A percentile compares a stretch with the other conserved stretches of the same genome.
Evolutionary conservation across 2,113 vertebrate genomes (phyloP).

Genomic region (Puntigrus tetrazona): DNA sequence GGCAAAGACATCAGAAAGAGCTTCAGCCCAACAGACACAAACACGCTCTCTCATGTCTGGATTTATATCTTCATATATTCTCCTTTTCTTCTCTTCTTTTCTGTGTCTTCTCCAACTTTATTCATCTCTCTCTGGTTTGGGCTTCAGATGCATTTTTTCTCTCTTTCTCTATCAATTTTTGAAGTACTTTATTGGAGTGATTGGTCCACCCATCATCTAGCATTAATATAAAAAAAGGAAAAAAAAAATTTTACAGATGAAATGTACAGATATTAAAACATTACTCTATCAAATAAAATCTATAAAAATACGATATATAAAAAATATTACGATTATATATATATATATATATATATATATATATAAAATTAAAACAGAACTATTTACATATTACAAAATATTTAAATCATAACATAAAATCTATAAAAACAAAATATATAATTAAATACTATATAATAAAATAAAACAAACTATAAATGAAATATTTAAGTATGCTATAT

Average conservation of each 20-base stretch:
- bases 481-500: too few relatives aligned
- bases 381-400: too few relatives aligned
- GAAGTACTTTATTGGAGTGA: not conserved
- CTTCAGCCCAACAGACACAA: not conserved
- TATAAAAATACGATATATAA: too few relatives aligned
- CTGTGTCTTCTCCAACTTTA: slow-evolving; percentile 4
- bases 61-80: slow-evolving; percentile 46
- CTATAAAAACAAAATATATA: too few relatives aligned
- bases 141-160: slow-evolving; percentile 2
- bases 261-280: too few relatives aligned
- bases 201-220: not conserved
- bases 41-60: slow-evolving; percentile 14
- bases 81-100: slow-evolving; percentile 13
- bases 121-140: slow-evolving; percentile 37
- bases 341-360: too few relatives aligned
- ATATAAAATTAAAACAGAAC: too few relatives aligned
- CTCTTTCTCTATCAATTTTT: not conserved
- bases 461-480: too few relatives aligned
- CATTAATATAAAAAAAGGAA: not conserved
- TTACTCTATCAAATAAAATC: too few relatives aligned
- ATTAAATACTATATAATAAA: too few relatives aligned
- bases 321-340: too few relatives aligned
- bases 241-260: not conserved
- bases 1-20: slow-evolving; percentile 45
- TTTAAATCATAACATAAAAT: too few relatives aligned